These are phyloP conservation scores for Elephantulus edwardii DNA, from an alignment of 2,113 vertebrate species.

Conservation along the genomic window DNA sequence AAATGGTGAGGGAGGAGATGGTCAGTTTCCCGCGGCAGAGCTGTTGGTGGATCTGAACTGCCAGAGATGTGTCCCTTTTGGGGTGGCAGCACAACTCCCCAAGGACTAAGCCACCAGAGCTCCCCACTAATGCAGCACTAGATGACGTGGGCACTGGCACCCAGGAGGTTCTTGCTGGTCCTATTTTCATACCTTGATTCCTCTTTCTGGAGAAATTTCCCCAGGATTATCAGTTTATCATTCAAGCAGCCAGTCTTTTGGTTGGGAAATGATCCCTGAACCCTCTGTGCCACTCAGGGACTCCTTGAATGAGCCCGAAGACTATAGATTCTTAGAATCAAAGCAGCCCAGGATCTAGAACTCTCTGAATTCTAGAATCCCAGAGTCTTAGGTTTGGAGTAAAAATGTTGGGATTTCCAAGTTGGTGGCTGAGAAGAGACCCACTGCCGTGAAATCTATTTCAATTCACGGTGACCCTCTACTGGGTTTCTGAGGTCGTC, in stretches of 20 bases:
- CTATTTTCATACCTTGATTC: rapidly evolving
- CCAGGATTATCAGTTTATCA: no score
- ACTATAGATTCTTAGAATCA: not conserved
- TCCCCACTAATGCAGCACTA: not conserved
- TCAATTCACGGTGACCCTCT: no score
- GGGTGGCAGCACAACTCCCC: no score
- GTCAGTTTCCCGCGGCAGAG: no score
- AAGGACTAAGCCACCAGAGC: not conserved
- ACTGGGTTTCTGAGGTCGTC: no score
- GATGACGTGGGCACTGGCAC: not conserved
- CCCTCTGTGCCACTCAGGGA: not conserved
- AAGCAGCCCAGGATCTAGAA: not conserved
- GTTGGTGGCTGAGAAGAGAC: no score
- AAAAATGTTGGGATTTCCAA: not conserved
- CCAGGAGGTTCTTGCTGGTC: not conserved
- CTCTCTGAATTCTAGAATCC: not conserved
- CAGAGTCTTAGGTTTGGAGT: not conserved
- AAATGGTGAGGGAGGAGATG: no score
- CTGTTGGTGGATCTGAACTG: no score
- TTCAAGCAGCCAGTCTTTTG: not conserved
- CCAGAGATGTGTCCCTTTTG: no score
- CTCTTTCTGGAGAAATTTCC: not conserved
- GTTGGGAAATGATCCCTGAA: not conserved
- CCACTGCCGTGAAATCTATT: no score
- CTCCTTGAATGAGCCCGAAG: not conserved